Evolutionary conservation across 2,888 invertebrate species (phyloP), one percentile per base, ranked within the genome.

Genomic region (Noctua comes): DNA sequence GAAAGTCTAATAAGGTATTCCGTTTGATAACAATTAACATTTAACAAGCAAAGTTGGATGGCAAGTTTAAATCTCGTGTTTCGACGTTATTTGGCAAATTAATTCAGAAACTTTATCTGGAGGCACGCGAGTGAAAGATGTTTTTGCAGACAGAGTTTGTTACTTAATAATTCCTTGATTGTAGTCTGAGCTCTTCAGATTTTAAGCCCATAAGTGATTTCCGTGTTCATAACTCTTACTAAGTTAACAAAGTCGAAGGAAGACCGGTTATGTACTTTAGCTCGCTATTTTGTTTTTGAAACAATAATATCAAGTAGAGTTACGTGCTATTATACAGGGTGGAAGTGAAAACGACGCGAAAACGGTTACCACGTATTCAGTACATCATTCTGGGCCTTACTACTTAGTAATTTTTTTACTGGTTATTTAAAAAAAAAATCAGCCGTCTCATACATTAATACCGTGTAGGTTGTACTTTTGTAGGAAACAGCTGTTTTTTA

Each of bases 71-170:
- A 95, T 94, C 95, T 94, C 95, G 94, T 95, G 94, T 96, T 95
- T 95, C 94, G 92, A 90, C 93, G 93, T 95, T 95, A 96, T 95
- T 95, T 95, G 95, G 94, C 95, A 95, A 96, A 96, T 95, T 95
- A 95, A 95, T 96, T 95, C 94, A 90, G 86, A 93, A 96, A 96
- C 94, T 96, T 95, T 93, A 94, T 93, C 93, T 93, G 90, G 90
- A 91, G 93, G 93, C 95, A 95, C 93, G 94, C 94, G 92, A 94
- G 94, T 91, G 92, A 93, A 94, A 95, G 93, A 95, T 95, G 94
- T 94, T 95, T 94, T 94, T 91, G 91, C 91, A 90, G 91, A 87
- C 90, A 89, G 93, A 93, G 92, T 94, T 94, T 92, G 91, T 93
- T 93, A 93, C 92, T 93, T 93, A 86, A 90, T 92, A 91, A 92